These are phyloP conservation scores for Trichogramma pretiosum DNA, from an alignment of 1,140 invertebrate species.

Conservation along the genomic window DNA sequence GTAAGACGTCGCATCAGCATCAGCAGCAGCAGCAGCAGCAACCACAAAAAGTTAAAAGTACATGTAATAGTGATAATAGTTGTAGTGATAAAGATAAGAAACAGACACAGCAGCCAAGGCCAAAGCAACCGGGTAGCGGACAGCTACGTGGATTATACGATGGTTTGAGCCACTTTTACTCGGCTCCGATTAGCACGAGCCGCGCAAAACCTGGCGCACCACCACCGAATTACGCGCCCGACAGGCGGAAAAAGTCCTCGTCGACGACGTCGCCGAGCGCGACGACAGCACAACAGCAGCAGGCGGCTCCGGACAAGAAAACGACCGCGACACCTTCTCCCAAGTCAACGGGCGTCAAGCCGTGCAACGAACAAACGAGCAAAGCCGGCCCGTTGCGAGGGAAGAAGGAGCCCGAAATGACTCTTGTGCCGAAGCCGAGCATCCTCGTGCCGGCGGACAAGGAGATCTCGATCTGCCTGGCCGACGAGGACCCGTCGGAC, in stretches of 20 bases:
- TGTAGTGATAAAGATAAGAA: not conserved
- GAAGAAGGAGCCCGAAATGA: constrained; percentile 11
- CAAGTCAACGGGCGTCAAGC: not conserved
- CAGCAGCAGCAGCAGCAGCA: not conserved
- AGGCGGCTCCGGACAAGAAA: constrained; percentile 1
- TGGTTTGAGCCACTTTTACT: constrained; percentile 76
- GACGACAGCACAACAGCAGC: constrained; percentile 3
- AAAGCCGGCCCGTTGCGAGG: constrained; percentile 9
- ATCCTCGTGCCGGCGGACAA: constrained; percentile 34
- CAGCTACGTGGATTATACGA: constrained; percentile 72
- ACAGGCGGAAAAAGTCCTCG: constrained; percentile 37
- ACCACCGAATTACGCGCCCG: constrained; percentile 46
- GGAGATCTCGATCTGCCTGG: constrained; percentile 5
- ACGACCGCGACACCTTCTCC: not conserved
- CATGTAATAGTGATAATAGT: no score
- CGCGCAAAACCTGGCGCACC: constrained; percentile 44
- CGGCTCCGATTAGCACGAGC: constrained; percentile 54
- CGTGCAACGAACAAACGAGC: not conserved
- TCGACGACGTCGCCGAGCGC: constrained; percentile 3
- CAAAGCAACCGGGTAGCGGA: constrained; percentile 44
- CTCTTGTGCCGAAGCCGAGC: constrained; percentile 29
- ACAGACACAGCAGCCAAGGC: not conserved
- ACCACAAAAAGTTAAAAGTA: no score
- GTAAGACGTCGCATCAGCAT: not conserved
- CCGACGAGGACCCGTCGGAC: constrained; percentile 28